These are phyloP conservation scores for Sphecodes monilicornis DNA, from an alignment of 2,888 invertebrate genomes.

Conservation along the genomic window DNA sequence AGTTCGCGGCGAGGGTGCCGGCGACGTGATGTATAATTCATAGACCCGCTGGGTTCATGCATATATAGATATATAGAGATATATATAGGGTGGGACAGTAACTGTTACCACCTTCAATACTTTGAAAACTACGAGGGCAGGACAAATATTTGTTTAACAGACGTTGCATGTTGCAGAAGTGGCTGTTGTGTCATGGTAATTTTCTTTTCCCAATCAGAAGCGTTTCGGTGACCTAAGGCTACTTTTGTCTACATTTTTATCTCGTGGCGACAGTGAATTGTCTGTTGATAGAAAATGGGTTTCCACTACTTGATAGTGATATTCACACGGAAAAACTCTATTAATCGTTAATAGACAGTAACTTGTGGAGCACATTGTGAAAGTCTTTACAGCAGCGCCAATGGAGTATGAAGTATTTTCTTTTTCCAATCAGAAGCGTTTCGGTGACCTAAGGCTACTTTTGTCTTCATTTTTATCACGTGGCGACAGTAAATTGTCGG, in stretches of 20 bases:
- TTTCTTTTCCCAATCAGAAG: not conserved
- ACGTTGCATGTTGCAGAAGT: not conserved
- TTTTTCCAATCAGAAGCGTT: not conserved
- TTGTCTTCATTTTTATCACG: not conserved
- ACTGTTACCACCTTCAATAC: not conserved
- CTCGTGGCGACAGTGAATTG: too few species aligned
- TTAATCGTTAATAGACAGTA: too few species aligned
- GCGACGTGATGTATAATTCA: constrained; percentile 66
- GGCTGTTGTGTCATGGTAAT: not conserved
- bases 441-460: not conserved
- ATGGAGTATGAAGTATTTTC: too few species aligned
- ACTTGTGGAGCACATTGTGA: too few species aligned
- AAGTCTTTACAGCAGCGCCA: too few species aligned
- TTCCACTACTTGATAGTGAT: too few species aligned
- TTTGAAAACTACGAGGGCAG: not conserved
- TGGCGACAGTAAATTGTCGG: too few species aligned
- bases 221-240: not conserved
- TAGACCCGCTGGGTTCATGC: constrained; percentile 45
- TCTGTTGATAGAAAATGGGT: too few species aligned
- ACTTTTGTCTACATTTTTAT: not conserved
- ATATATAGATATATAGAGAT: constrained; percentile 54
- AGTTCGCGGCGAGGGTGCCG: constrained; percentile 61
- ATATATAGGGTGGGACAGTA: constrained; percentile 9
- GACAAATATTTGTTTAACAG: not conserved
- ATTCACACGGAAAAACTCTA: too few species aligned